Base-by-base conservation (phyloP, 2,888 invertebrate species). In the Heliconius hortense region DNA sequence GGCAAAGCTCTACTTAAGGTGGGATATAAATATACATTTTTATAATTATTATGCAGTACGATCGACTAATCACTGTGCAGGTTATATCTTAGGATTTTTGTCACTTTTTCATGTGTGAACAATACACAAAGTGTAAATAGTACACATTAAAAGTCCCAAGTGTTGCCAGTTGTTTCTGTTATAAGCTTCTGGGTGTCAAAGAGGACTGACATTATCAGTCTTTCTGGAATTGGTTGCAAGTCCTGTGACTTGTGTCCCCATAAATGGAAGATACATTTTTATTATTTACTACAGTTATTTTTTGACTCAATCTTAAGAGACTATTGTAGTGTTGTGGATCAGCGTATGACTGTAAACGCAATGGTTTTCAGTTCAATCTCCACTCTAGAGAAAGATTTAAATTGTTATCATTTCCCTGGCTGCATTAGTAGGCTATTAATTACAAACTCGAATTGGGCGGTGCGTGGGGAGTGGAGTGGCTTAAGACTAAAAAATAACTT, bases 1-100 rank as follows among this genome's bases (percentile, higher is more conserved):
- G 99, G 99, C 84, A 99, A 99, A 90, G 97, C 96, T 78, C 95
- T 99, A 80, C 95, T 99, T 84, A 99, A 99, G 96, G 96, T 96
- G 80, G 80, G 28, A 43, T 69, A 48, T 63, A n/a, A 11, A 15
- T 67, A n/a, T 8, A n/a, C 8, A 8, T 53, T 53, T 10, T 21
- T 21, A 21, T 53, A 5, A 21, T 21, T 26, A n/a, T 28, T 5
- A 0, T 35, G 15, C 15, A 43, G 7, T 21, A 21, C 48, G 0
- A 0, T 48, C 7, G 18, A 48, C 5, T 1, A 18, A 18, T 48
- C 48, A 0, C 2, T 48, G 48, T 48, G 48, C 48, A 18, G 48
- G 7, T 48, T 48, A 48, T 18, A 48, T 48, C 21, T 48, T 48
- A 48, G 18, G 48, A 48, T 21, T 18, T 48, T 18, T 18, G 18